These are phyloP conservation scores for Romanogobio albipinnatus DNA, from an alignment of 2,113 vertebrate species.

Conservation along the genomic window DNA sequence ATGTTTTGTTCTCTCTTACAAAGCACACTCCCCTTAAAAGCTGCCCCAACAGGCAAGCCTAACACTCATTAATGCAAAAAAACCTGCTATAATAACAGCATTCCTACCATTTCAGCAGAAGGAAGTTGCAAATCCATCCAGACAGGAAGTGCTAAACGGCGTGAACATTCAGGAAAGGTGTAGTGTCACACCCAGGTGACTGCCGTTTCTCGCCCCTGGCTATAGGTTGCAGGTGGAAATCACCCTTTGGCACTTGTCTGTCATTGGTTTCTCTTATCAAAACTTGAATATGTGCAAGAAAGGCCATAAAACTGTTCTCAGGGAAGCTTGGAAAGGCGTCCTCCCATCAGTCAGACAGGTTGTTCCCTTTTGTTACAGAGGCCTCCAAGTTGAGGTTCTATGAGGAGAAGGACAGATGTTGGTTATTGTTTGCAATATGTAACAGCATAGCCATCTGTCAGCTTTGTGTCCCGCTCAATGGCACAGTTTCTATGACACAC, in stretches of 20 bases:
- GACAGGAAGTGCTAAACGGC: conserved; percentile 42
- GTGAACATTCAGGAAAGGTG: conserved; percentile 54
- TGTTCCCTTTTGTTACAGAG: not conserved
- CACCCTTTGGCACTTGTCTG: not conserved
- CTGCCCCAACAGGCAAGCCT: conserved; percentile 22
- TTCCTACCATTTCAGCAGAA: conserved; percentile 29
- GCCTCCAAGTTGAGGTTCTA: not conserved
- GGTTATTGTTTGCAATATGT: conserved; percentile 45
- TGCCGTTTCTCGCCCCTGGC: not conserved
- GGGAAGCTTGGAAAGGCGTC: not conserved
- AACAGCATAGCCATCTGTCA: conserved; percentile 37
- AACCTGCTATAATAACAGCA: conserved; percentile 40
- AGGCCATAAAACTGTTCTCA: conserved; percentile 15
- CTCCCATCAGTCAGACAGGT: not conserved
- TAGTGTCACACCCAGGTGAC: conserved; percentile 41
- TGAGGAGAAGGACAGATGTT: conserved; percentile 25
- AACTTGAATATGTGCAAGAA: conserved; percentile 2
- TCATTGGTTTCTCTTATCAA: not conserved
- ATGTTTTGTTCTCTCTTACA: conserved; percentile 36
- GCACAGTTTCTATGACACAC: conserved; percentile 49
- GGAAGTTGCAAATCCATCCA: conserved; percentile 63
- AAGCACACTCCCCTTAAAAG: conserved; percentile 35
- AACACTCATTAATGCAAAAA: conserved; percentile 17
- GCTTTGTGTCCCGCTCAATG: conserved; percentile 33
- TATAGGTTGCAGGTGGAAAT: not conserved